Evolutionary conservation across 2,888 invertebrate genomes (phyloP).

Genomic region (Druceiella hillmani): DNA sequence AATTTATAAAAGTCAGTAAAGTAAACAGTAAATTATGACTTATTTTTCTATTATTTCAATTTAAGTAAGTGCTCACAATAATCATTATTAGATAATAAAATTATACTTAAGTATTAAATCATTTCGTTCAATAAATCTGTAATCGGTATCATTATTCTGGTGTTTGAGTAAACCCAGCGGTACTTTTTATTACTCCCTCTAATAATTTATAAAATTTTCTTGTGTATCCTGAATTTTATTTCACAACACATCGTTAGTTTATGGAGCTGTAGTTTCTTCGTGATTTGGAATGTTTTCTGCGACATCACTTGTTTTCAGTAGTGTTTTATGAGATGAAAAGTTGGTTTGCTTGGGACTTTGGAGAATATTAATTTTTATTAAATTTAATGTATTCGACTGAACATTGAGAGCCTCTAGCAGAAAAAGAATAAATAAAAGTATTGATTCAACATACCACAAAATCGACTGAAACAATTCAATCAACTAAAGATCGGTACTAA

Average conservation of each 20-base stretch:
- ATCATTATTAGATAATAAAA: no score
- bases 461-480: slow-evolving; percentile 7
- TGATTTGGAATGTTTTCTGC: no score
- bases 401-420: slow-evolving; percentile 9
- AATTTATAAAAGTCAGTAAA: neutral
- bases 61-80: no score
- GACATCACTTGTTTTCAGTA: no score
- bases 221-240: neutral
- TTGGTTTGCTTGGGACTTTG: no score
- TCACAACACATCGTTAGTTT: neutral
- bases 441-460: slow-evolving; percentile 8
- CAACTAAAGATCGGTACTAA: slow-evolving; percentile 7
- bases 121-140: no score
- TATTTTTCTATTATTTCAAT: no score
- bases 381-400: slow-evolving; percentile 8
- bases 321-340: no score
- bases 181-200: slow-evolving; percentile 3
- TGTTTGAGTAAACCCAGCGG: slow-evolving; percentile 2
- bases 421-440: slow-evolving; percentile 9
- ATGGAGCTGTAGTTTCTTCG: neutral
- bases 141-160: slow-evolving; percentile 15
- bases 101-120: no score
- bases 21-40: no score
- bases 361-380: slow-evolving; percentile 8
- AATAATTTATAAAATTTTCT: neutral